Evolutionary conservation across 2,797 vertebrate genomes (phyloP).

Genomic region (Coracias cyanogaster): DNA sequence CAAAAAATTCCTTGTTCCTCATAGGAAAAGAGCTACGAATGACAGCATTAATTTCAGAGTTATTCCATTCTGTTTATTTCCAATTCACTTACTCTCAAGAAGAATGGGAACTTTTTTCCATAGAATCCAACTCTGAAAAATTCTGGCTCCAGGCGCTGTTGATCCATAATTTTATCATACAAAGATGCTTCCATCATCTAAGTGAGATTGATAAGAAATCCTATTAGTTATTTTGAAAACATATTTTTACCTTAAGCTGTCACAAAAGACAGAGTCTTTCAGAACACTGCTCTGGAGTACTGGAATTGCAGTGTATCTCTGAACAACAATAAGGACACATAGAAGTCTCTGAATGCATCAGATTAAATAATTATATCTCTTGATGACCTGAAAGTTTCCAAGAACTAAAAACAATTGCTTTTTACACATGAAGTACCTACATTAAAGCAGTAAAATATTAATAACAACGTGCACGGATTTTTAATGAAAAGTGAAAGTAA

Average conservation of each 20-base stretch:
- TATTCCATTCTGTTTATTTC: background rate
- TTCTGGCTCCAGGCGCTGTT: slow-evolving; percentile 95
- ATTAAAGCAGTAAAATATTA: background rate
- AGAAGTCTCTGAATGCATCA: background rate
- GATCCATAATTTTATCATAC: slow-evolving; percentile 99
- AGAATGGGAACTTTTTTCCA: slow-evolving; percentile 98
- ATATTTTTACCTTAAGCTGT: background rate
- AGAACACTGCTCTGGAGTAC: background rate
- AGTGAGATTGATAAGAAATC: slow-evolving; percentile 12
- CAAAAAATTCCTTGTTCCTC: background rate
- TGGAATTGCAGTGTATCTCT: background rate
- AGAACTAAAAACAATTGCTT: background rate
- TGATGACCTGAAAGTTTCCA: background rate
- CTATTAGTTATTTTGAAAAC: background rate
- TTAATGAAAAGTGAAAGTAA: background rate
- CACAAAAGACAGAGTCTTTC: background rate
- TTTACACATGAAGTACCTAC: background rate
- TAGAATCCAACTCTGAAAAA: slow-evolving; percentile 99
- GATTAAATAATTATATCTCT: background rate
- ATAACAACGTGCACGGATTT: background rate
- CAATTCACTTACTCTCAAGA: slow-evolving; percentile 89
- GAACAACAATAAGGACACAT: background rate
- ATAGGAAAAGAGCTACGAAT: background rate
- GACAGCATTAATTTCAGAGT: background rate
- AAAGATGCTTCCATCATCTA: slow-evolving; percentile 98